These are phyloP conservation scores for Calliphora vicina DNA, from an alignment of 1,140 invertebrate genomes.

Conservation along the genomic window DNA sequence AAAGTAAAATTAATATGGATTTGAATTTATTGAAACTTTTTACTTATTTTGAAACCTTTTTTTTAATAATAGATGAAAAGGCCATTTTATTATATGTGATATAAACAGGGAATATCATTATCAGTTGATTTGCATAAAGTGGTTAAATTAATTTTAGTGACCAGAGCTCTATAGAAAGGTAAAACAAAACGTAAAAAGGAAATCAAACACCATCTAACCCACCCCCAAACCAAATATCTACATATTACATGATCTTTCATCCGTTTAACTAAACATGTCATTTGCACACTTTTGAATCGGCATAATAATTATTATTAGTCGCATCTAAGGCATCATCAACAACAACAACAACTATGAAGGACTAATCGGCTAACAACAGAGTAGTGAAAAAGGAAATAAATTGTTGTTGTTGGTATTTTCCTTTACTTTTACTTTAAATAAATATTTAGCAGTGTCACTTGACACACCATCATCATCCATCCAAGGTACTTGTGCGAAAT, in stretches of 20 bases:
- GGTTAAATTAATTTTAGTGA: too few relatives aligned
- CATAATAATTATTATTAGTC: not conserved
- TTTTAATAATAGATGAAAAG: too few relatives aligned
- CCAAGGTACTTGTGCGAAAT: not conserved
- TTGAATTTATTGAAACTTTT: too few relatives aligned
- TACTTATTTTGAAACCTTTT: too few relatives aligned
- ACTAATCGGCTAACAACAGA: not conserved
- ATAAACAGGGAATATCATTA: too few relatives aligned
- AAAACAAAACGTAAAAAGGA: not conserved
- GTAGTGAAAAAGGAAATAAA: not conserved
- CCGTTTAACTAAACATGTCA: not conserved
- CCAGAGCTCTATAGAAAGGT: too few relatives aligned
- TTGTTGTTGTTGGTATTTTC: not conserved
- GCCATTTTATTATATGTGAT: too few relatives aligned
- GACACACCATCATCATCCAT: not conserved
- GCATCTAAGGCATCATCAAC: not conserved
- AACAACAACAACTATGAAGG: not conserved
- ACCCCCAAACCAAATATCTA: too few relatives aligned
- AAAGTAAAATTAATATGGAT: too few relatives aligned
- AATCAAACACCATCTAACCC: not conserved
- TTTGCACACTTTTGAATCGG: not conserved
- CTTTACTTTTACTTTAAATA: not conserved
- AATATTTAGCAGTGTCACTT: not conserved
- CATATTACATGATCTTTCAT: not conserved
- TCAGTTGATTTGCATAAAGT: not conserved